These are phyloP conservation scores for Auanema sp. DNA, from an alignment of 2,888 invertebrate species.

Conservation along the genomic window DNA sequence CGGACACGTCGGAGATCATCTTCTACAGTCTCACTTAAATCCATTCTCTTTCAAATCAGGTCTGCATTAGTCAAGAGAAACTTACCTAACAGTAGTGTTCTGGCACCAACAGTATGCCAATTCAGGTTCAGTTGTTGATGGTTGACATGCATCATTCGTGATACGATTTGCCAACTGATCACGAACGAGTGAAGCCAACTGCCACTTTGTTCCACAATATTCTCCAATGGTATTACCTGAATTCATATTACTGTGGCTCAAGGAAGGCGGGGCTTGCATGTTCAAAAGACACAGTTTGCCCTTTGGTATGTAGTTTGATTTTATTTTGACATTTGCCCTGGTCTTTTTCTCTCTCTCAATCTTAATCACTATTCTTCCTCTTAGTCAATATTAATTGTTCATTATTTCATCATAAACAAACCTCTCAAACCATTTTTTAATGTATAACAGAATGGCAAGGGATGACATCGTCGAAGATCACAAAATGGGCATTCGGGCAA, in stretches of 20 bases:
- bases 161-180: conserved; percentile 27
- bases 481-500: conserved; percentile 30
- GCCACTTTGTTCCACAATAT: conserved; percentile 31
- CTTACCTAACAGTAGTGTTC: conserved; percentile 17
- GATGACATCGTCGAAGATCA: conserved; percentile 31
- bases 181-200: conserved; percentile 35
- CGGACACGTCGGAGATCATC: conserved; percentile 27
- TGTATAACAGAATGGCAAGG: conserved; percentile 37
- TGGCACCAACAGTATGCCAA: conserved; percentile 43
- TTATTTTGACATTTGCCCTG: not conserved
- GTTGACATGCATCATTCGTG: conserved; percentile 41
- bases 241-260: too few species aligned
- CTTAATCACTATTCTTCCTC: too few species aligned
- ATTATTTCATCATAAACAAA: not conserved
- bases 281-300: too few species aligned
- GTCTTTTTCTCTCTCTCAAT: too few species aligned
- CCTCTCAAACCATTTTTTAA: conserved; percentile 25
- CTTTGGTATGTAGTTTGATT: too few species aligned
- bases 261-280: too few species aligned
- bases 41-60: not conserved
- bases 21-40: conserved; percentile 23
- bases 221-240: conserved; percentile 25
- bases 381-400: too few species aligned
- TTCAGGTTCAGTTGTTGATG: conserved; percentile 24
- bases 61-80: not conserved